Evolutionary conservation across 2,113 vertebrate genomes (phyloP), one percentile per base, ranked within the genome.

Genomic region (Xiphophorus maculatus): DNA sequence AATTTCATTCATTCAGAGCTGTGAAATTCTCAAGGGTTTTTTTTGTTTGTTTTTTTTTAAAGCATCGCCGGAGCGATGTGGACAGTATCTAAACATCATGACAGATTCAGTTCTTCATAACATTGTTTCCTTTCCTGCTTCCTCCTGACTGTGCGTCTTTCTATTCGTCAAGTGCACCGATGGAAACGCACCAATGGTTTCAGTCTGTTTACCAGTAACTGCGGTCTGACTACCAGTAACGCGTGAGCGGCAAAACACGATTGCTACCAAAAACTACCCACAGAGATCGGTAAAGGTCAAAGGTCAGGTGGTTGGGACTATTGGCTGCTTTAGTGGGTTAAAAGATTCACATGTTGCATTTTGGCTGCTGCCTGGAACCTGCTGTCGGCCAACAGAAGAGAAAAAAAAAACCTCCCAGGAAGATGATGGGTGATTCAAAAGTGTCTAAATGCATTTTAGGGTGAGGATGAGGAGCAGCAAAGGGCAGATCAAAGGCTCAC

Each of bases 391-490:
- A 60, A 62, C 71, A 67, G 60, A 0, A 7, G 19, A 0, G 17
- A 33, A 30, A 30, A 30, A 30, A 28, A 30, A 67, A 28, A 29
- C 37, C 35, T 42, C 62, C 30, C 66, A 71, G 60, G 17, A 61
- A 40, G 67, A n/a, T 15, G 76, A 73, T 32, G 32, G 68, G 33
- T 28, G 66, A 69, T 79, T 79, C 66, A 77, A 79, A 83, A 4
- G 84, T 65, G 66, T 35, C 4, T 64, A 74, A 71, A 76, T 58
- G 76, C 69, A 27, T 79, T 58, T 63, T 51, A 17, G n/a, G 58
- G 63, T 80, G 74, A 82, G 76, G 81, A 85, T 89, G 80, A 84
- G 69, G 70, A 44, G 0, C 63, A 73, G 71, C 37, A 79, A 25
- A 79, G 25, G 48, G 75, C 1, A 1, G 80, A 87, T 80, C 73